These are phyloP conservation scores for Myotis davidii DNA, from an alignment of 2,113 vertebrate genomes.

Conservation along the genomic window DNA sequence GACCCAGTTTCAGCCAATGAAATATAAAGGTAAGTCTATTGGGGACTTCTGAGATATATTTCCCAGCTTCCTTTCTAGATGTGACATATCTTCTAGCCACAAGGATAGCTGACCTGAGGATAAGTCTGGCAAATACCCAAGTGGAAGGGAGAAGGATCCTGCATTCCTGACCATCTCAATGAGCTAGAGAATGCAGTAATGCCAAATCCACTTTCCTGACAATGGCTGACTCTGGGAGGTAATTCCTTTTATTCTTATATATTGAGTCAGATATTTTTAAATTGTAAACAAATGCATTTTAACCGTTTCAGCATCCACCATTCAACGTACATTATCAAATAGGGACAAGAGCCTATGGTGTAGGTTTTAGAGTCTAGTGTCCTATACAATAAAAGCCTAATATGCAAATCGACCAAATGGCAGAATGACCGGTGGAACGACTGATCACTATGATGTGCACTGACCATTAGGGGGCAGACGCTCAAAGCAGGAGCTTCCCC, in stretches of 20 bases:
- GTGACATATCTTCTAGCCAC: background rate
- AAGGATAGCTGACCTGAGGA: background rate
- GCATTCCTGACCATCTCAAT: background rate
- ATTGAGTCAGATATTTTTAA: background rate
- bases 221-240: background rate
- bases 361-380: background rate
- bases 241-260: background rate
- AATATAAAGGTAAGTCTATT: background rate
- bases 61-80: background rate
- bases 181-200: background rate
- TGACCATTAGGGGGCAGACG: too few species aligned
- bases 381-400: too few species aligned
- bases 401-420: too few species aligned
- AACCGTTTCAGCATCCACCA: background rate
- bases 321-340: background rate
- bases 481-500: too few species aligned
- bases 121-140: background rate
- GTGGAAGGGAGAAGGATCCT: background rate
- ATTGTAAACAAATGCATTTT: background rate
- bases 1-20: background rate
- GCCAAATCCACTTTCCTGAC: background rate
- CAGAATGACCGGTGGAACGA: too few species aligned
- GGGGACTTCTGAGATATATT: background rate
- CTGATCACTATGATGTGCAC: too few species aligned
- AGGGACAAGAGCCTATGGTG: background rate